Evolutionary conservation across 2,888 invertebrate genomes (phyloP).

Genomic region (Chloromyia formosa): DNA sequence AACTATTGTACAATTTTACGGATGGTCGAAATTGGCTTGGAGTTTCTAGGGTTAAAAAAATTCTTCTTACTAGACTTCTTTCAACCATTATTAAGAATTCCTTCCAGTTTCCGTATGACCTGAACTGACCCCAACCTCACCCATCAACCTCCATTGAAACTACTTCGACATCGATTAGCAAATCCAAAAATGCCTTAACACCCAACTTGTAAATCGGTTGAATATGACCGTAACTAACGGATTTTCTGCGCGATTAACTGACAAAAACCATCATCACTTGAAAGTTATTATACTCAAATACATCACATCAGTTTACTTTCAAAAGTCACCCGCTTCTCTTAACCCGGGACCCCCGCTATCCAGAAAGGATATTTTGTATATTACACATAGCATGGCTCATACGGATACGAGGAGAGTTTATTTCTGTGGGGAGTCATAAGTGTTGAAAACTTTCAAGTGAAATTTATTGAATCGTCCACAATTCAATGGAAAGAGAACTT

Average conservation of each 20-base stretch:
- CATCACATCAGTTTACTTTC: background rate
- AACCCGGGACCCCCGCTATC: too few species aligned
- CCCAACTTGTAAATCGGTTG: constrained; percentile 12
- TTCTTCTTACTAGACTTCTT: too few species aligned
- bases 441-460: constrained; percentile 39
- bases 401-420: background rate
- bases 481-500: too few species aligned
- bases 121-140: too few species aligned
- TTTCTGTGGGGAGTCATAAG: constrained; percentile 35
- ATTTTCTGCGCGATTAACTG: constrained; percentile 39
- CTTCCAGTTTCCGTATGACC: too few species aligned
- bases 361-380: constrained; percentile 1
- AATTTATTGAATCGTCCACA: constrained; percentile 41
- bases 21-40: too few species aligned
- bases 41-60: too few species aligned
- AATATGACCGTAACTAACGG: constrained; percentile 33
- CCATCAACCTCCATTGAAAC: too few species aligned
- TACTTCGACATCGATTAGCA: too few species aligned
- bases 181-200: background rate
- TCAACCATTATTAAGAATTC: too few species aligned
- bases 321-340: background rate
- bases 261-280: constrained; percentile 38
- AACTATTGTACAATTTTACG: too few species aligned
- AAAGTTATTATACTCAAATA: background rate
- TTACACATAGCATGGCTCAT: background rate